Evolutionary conservation across 2,888 invertebrate species (phyloP).

Genomic region (Euphydryas editha): DNA sequence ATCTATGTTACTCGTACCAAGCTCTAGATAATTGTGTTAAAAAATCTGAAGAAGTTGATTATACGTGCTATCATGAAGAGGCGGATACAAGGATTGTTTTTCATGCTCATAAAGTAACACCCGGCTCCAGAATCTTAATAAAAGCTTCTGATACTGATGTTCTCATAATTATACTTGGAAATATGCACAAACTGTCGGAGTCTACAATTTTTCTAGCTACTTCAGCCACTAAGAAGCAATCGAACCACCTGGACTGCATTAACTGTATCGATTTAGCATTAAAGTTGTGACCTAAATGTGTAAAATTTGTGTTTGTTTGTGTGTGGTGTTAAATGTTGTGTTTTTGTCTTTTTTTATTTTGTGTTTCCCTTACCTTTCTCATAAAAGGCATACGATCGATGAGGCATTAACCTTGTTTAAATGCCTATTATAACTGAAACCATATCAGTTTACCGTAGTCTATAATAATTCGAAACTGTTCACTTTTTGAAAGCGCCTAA

Average conservation of each 20-base stretch:
- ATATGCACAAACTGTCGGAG: slow-evolving; percentile 11
- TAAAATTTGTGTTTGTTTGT: no score
- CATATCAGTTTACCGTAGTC: no score
- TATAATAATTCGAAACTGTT: no score
- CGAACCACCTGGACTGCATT: not conserved
- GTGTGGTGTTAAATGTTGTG: no score
- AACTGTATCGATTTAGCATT: not conserved
- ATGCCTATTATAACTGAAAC: no score
- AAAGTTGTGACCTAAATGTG: not conserved
- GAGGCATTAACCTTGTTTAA: no score
- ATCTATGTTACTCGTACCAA: not conserved
- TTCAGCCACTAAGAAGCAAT: not conserved
- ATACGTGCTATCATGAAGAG: not conserved
- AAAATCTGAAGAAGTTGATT: not conserved
- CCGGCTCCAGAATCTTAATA: slow-evolving; percentile 18
- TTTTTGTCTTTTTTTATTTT: no score
- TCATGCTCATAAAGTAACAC: slow-evolving; percentile 6
- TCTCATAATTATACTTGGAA: slow-evolving; percentile 14
- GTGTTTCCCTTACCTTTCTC: no score
- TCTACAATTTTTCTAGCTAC: not conserved
- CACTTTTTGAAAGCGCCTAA: no score
- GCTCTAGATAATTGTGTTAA: not conserved
- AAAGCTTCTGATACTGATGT: slow-evolving; percentile 16
- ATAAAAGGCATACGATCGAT: no score
- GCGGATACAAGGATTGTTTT: slow-evolving; percentile 10